Percentiles rank a stretch among this genome's conserved stretches.
phyloP scores from a whole-genome alignment of 92 coral and sea anemone species.

The Heteractis magnifica region DNA sequence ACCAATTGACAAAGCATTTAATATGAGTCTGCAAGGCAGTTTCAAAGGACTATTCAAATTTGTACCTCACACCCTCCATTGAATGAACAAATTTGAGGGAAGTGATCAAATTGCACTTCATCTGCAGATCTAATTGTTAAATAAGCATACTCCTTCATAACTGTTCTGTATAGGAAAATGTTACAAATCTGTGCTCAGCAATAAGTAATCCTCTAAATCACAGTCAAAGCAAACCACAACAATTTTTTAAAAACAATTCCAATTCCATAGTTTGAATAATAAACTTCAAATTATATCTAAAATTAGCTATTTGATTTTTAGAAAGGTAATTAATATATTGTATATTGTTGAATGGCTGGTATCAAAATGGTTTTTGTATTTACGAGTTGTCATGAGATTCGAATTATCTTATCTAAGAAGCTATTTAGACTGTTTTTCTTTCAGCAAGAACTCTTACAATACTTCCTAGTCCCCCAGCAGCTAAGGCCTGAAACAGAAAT shows the following conservation, averaged over 20 bases:
- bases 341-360: background rate
- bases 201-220: too few species aligned
- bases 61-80: too few species aligned
- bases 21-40: too few species aligned
- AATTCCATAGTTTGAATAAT: background rate
- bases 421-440: slow-evolving; percentile 77
- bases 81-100: too few species aligned
- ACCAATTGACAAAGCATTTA: too few species aligned
- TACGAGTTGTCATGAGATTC: background rate
- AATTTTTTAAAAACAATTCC: background rate
- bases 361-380: slow-evolving; percentile 1
- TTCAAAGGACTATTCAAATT: too few species aligned
- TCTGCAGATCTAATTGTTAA: too few species aligned
- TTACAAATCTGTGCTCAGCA: too few species aligned
- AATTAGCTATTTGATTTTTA: background rate
- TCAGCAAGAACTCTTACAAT: slow-evolving; percentile 93
- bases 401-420: background rate
- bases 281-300: background rate
- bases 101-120: too few species aligned
- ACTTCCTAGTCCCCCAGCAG: slow-evolving; percentile 82
- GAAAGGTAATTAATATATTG: background rate
- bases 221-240: too few species aligned
- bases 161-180: too few species aligned
- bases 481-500: slow-evolving; percentile 64
- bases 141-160: too few species aligned